Base-by-base conservation (phyloP, 1,140 invertebrate genomes). In the Anastrepha obliqua region DNA sequence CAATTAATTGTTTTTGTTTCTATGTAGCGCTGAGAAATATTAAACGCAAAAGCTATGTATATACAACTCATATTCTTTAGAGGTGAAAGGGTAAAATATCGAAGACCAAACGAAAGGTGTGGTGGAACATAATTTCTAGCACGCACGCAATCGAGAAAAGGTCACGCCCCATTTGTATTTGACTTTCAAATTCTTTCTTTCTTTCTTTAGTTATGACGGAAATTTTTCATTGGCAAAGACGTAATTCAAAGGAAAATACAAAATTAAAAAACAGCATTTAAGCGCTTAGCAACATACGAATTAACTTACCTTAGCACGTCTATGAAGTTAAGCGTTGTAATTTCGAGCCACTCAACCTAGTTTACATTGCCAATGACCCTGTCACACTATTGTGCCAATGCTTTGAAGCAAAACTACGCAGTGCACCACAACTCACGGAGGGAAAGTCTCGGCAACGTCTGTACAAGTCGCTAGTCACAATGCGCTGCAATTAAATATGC, bases 351-450 rank as follows among this genome's bases (percentile, higher is more conserved):
- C 74, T 78, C 74, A 78, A 78, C 74, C 47, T 55, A 78, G 74
- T 78, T 55, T 78, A 78, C 44, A 78, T 78, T 11, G 47, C 74
- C 74, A 78, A 74, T 78, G 74, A 78, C 74, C 74, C 74, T 78
- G 74, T 20, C 47, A 47, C n/a, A 78, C 74, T 78, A 51, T 78
- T n/a, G 47, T 39, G 47, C 8, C 11, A 5, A 13, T 39, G 4
- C 17, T 44, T n/a, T n/a, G 44, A 74, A 74, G 13, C 11, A 29
- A 74, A n/a, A 15, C 13, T 1, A 74, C 42, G 15, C 3, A 15
- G 44, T 74, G 70, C 17, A 58, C 65, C 2, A 20, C 29, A 67
- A 67, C 51, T 0, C 0, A 9, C 51, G 9, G 9, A 55, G 51
- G 51, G 5, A 55, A 7, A 29, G 29, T 29, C 5, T 55, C 9